Percentiles rank a stretch among this genome's conserved stretches.
Conservation (phyloP, 92 coral and sea anemone species). For the Diadumene lineata region DNA sequence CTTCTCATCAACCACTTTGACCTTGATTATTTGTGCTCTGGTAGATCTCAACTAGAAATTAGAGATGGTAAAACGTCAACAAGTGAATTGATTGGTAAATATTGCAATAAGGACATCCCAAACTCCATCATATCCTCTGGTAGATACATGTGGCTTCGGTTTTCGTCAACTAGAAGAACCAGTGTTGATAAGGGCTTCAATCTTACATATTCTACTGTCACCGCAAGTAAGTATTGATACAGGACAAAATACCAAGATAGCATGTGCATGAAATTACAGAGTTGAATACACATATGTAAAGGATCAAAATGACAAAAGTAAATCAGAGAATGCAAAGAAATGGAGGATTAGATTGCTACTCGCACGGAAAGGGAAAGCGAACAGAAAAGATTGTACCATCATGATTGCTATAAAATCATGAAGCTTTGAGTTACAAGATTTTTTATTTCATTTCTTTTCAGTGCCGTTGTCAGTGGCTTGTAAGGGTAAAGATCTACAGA, state of each 20-base stretch:
- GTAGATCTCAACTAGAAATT: constrained; percentile 40
- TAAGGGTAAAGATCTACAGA: background rate
- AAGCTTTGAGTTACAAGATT: background rate
- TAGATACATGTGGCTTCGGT: constrained; percentile 46
- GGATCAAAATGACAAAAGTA: no score
- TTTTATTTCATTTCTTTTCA: constrained; percentile 13
- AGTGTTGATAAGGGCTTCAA: constrained; percentile 30
- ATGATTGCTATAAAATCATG: background rate
- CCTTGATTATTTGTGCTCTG: constrained; percentile 33
- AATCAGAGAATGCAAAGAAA: no score
- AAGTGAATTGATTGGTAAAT: constrained; percentile 34
- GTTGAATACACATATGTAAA: no score
- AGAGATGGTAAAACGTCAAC: constrained; percentile 48
- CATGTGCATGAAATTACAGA: no score
- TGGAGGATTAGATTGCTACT: no score
- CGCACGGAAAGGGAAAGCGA: background rate
- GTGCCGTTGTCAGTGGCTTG: constrained; percentile 59
- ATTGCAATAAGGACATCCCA: constrained; percentile 35
- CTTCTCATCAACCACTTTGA: constrained; percentile 16
- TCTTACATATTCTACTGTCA: constrained; percentile 16
- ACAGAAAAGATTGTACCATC: background rate
- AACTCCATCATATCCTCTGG: constrained; percentile 43
- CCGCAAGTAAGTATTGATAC: constrained; percentile 38
- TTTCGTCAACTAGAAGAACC: constrained; percentile 25
- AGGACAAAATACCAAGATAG: no score